These are phyloP conservation scores for Vicugna pacos DNA, from an alignment of 2,113 vertebrate genomes.

Conservation along the genomic window DNA sequence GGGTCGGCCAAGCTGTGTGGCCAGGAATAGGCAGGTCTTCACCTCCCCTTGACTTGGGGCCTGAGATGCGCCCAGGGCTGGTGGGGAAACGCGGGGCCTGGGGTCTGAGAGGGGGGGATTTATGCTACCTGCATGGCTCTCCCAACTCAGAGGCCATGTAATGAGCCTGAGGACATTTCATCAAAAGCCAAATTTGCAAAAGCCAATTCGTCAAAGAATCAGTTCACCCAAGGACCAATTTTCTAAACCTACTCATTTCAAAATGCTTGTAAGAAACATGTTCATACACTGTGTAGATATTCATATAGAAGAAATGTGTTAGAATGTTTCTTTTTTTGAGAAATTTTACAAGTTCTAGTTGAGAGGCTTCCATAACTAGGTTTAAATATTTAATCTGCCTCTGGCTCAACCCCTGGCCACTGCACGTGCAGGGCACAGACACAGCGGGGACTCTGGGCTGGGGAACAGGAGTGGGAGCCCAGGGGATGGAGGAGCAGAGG, in stretches of 20 bases:
- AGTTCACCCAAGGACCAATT: background rate
- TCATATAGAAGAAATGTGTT: background rate
- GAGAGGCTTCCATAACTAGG: background rate
- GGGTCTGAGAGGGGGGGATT: background rate
- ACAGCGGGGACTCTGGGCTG: too few species aligned
- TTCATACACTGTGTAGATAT: background rate
- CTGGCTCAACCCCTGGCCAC: background rate
- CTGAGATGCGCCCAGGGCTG: background rate
- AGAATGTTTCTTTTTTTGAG: background rate
- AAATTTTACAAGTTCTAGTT: background rate
- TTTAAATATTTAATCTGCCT: background rate
- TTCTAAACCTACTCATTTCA: constrained; percentile 10
- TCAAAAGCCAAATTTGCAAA: background rate
- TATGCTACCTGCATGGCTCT: background rate
- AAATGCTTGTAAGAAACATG: background rate
- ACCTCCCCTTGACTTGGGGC: background rate
- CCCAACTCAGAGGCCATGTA: background rate
- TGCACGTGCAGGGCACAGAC: too few species aligned
- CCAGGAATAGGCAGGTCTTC: background rate
- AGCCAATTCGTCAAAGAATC: background rate
- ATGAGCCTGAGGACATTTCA: background rate
- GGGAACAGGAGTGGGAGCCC: too few species aligned
- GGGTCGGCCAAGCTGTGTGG: background rate
- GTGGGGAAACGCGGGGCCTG: background rate
- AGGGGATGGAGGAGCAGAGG: too few species aligned